These are phyloP conservation scores for Sphaerophoria taeniata DNA, from an alignment of 2,888 invertebrate species.

Conservation along the genomic window DNA sequence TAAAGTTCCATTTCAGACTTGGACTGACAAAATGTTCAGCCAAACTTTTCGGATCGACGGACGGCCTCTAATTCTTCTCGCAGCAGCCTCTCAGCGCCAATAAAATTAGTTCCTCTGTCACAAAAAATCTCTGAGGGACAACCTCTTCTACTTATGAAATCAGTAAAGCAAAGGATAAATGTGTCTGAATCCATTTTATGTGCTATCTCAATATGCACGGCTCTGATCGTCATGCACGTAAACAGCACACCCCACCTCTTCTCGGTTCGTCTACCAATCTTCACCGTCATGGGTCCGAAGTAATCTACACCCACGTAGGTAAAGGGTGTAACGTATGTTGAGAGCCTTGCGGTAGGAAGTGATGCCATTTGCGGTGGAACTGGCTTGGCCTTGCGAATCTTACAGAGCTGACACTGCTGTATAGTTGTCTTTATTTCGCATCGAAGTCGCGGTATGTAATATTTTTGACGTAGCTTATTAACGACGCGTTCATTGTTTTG, in stretches of 20 bases:
- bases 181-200: conserved; percentile 46
- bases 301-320: conserved; percentile 57
- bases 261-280: conserved; percentile 33
- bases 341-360: conserved; percentile 22
- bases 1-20: conserved; percentile 72
- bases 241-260: conserved; percentile 53
- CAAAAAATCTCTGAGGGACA: conserved; percentile 32
- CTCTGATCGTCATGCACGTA: conserved; percentile 51
- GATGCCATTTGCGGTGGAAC: conserved; percentile 21
- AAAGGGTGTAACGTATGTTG: conserved; percentile 24
- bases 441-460: too few relatives aligned
- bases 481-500: too few relatives aligned
- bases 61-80: not conserved
- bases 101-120: conserved; percentile 63
- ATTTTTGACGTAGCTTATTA: too few relatives aligned
- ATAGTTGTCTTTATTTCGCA: not conserved
- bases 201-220: conserved; percentile 40
- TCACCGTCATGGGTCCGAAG: conserved; percentile 59
- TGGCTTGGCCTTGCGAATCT: conserved; percentile 26
- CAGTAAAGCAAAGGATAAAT: conserved; percentile 51
- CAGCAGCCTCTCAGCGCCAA: conserved; percentile 26
- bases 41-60: not conserved
- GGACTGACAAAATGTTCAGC: not conserved
- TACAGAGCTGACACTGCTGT: conserved; percentile 8
- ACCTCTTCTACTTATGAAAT: conserved; percentile 59